These are phyloP conservation scores for Paralichthys olivaceus DNA, from an alignment of 2,113 vertebrate species.

Conservation along the genomic window DNA sequence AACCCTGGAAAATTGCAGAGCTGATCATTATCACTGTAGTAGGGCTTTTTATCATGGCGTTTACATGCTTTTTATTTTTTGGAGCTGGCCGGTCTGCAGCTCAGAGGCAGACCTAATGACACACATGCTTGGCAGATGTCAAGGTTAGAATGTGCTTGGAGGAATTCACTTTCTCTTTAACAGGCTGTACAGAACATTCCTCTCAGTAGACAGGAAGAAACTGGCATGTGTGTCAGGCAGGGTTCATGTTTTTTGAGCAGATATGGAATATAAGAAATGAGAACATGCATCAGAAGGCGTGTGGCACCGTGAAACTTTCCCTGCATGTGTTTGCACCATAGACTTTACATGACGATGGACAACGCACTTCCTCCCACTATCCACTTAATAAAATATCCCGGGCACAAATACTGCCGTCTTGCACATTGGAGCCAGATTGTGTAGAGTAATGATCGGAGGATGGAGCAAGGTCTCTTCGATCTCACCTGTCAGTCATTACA, in stretches of 20 bases:
- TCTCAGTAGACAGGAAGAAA: slow-evolving; percentile 29
- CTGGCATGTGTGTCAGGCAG: not conserved
- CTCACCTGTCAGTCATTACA: too few species aligned
- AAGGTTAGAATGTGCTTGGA: slow-evolving; percentile 42
- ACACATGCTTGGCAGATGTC: slow-evolving; percentile 71
- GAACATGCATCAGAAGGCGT: not conserved
- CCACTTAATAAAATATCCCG: too few species aligned
- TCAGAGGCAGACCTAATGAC: slow-evolving; percentile 28
- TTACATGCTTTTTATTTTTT: slow-evolving; percentile 50
- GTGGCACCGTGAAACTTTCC: not conserved
- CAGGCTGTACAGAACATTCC: slow-evolving; percentile 42
- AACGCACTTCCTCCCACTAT: not conserved
- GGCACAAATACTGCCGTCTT: too few species aligned
- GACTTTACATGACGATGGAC: too few species aligned
- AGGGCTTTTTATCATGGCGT: slow-evolving; percentile 31
- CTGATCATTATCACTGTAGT: slow-evolving; percentile 42
- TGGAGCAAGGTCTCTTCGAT: too few species aligned
- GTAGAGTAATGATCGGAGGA: too few species aligned
- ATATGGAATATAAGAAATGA: not conserved
- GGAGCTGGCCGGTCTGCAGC: slow-evolving; percentile 35
- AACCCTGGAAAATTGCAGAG: slow-evolving; percentile 34
- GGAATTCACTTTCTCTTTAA: slow-evolving; percentile 64
- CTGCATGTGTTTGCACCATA: not conserved
- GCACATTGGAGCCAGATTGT: too few species aligned
- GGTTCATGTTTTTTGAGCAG: not conserved